Percentiles rank a stretch among this genome's conserved stretches.
These are phyloP conservation scores for Stichodactyla mertensii DNA, from an alignment of 64 coral and sea anemone species.

Conservation along the genomic window DNA sequence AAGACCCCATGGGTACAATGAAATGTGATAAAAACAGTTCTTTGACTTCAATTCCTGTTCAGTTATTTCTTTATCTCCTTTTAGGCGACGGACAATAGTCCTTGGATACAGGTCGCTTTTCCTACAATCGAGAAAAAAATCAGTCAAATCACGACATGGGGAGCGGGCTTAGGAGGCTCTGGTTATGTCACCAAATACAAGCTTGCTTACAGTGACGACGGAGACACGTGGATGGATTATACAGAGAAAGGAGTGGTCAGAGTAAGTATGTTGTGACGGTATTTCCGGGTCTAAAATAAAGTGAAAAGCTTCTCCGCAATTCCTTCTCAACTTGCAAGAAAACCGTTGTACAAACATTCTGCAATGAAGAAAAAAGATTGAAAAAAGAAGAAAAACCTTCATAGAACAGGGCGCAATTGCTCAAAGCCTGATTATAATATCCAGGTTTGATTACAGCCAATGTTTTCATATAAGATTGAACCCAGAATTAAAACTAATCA, in stretches of 20 bases:
- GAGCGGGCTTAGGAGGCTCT: slow-evolving; percentile 21
- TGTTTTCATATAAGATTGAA: too few relatives aligned
- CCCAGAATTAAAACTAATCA: too few relatives aligned
- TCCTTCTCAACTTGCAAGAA: too few relatives aligned
- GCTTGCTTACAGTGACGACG: background rate
- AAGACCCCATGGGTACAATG: too few relatives aligned
- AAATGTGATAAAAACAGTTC: background rate
- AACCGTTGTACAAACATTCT: too few relatives aligned
- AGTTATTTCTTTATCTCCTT: background rate
- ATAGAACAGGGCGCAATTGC: too few relatives aligned
- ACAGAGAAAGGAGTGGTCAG: slow-evolving; percentile 16
- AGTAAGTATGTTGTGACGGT: background rate
- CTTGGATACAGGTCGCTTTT: slow-evolving; percentile 39
- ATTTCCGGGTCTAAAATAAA: too few relatives aligned
- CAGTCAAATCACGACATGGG: slow-evolving; percentile 46
- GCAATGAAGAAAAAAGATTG: too few relatives aligned
- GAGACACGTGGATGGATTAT: slow-evolving; percentile 23
- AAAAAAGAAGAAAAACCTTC: background rate
- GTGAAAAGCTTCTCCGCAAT: too few relatives aligned
- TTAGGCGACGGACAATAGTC: slow-evolving; percentile 18
- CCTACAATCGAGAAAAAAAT: slow-evolving; percentile 10
- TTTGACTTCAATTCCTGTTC: too few relatives aligned
- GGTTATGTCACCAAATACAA: slow-evolving; percentile 27
- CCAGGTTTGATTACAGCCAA: too few relatives aligned
- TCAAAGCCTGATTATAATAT: too few relatives aligned